Base-by-base conservation (phyloP, 2,113 vertebrate species). In the Colaptes auratus region DNA sequence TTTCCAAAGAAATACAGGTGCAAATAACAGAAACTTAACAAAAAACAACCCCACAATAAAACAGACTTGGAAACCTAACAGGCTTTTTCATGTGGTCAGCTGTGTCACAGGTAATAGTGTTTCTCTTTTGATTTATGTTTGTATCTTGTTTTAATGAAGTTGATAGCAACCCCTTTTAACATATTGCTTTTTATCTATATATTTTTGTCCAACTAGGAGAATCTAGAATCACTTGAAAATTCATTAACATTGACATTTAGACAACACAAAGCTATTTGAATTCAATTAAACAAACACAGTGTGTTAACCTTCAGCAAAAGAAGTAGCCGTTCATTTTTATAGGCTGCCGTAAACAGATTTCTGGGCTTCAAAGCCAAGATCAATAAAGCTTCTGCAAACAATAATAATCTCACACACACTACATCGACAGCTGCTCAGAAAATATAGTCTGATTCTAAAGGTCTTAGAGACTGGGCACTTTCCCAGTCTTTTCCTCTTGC, bases 261-360 rank as follows among this genome's bases (percentile, higher is more conserved):
- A 96, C 96, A 98, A 97, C 94, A 97, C 82, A 96, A 96, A 97
- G 82, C 95, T 93, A 97, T 97, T 98, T 98, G 96, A 96, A 97
- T 98, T 98, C 98, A 98, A 97, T 98, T 98, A 98, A 98, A 97
- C 96, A 98, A 98, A 97, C 97, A 97, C 72, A 95, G 89, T 31
- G 56, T 63, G 90, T 97, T 98, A 98, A 98, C 97, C 97, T 98
- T 97, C 97, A 96, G 97, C 96, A 95, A 95, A 97, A 98, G 96
- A 97, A 97, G 95, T 96, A 96, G 96, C 97, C 21, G 7, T 81
- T 97, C 87, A 56, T 96, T 98, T 98, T 98, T 98, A 98, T 79
- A 90, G 97, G 96, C 93, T 91, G 92, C 95, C 69, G 48, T 97
- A 98, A 98, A 98, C 97, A 97, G 96, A 97, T 97, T 97, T 95